These are phyloP conservation scores for Dasyornis broadbenti DNA, from an alignment of 2,113 vertebrate genomes.

Conservation along the genomic window DNA sequence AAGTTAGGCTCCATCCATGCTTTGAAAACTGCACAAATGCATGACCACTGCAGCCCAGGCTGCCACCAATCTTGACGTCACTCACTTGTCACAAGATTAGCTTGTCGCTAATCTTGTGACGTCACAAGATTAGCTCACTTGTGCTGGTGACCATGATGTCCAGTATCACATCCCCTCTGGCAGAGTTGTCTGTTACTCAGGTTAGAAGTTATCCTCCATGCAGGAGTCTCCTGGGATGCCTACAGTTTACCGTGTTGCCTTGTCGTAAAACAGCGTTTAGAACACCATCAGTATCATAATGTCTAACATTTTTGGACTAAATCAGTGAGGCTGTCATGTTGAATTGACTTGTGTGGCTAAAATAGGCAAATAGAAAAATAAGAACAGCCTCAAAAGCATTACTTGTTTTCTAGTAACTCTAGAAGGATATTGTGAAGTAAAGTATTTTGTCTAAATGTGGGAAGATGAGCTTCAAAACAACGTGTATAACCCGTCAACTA, in stretches of 20 bases:
- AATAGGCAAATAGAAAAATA: neutral
- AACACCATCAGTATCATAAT: neutral
- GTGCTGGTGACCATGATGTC: neutral
- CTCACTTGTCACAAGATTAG: too few relatives aligned
- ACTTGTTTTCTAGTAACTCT: neutral
- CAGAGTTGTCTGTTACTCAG: neutral
- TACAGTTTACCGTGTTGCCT: neutral
- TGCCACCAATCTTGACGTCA: neutral
- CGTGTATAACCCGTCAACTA: neutral
- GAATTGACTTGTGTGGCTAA: neutral
- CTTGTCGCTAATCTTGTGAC: too few relatives aligned
- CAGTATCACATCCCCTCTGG: neutral
- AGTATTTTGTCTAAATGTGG: neutral
- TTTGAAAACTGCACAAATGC: neutral
- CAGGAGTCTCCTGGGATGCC: rapidly evolving
- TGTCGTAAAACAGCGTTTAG: neutral
- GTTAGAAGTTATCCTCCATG: neutral
- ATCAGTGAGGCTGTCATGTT: neutral
- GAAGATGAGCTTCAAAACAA: neutral
- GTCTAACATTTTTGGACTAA: neutral
- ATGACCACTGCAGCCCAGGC: neutral
- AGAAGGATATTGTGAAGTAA: neutral
- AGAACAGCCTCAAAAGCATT: neutral
- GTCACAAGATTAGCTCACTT: neutral
- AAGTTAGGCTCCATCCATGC: neutral